Evolutionary conservation across 2,113 vertebrate species (phyloP), one percentile per base, ranked within the genome.

Genomic region (Psophia crepitans): DNA sequence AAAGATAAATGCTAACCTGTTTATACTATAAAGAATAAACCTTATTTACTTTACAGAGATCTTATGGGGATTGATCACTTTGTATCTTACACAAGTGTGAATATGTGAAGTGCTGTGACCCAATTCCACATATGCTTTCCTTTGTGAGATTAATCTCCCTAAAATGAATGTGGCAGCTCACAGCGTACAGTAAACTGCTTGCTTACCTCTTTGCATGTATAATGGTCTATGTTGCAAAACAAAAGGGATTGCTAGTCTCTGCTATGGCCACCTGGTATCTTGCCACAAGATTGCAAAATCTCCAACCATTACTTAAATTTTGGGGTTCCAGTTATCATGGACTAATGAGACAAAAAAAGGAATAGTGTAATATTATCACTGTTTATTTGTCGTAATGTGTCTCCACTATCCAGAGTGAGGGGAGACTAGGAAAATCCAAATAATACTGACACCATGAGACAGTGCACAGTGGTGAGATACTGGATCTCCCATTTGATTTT

Each of bases 11-110:
- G 58, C 43, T 78, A 90, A 66, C 12, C 70, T 91, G 66, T 93
- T 95, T 86, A 77, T 63, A 51, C 39, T 48, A 85, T 54, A 92
- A 93, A 94, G 76, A 94, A 92, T 77, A 95, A 88, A 94, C 8
- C 23, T 69, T 80, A 70, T 66, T 96, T 91, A 73, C 63, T 76
- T 94, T 60, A 88, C 9, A 49, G 54, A 93, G 78, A 51, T 73
- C 41, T 95, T 77, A 49, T 0, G 0, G 56, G 68, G 48, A 85
- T 64, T 88, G 78, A 88, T 77, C 74, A 46, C 60, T 91, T 90
- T 58, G 64, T 69, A 56, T 80, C 53, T 92, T 84, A 77, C 32
- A 61, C 41, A 92, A 85, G 53, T 89, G 70, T 81, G 73, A 74
- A 21, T 48, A 86, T 14, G 32, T 77, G 76, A 90, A 94, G 64